Evolutionary conservation across 64 coral and sea anemone species (phyloP).

Genomic region (Astreopora myriophthalma): DNA sequence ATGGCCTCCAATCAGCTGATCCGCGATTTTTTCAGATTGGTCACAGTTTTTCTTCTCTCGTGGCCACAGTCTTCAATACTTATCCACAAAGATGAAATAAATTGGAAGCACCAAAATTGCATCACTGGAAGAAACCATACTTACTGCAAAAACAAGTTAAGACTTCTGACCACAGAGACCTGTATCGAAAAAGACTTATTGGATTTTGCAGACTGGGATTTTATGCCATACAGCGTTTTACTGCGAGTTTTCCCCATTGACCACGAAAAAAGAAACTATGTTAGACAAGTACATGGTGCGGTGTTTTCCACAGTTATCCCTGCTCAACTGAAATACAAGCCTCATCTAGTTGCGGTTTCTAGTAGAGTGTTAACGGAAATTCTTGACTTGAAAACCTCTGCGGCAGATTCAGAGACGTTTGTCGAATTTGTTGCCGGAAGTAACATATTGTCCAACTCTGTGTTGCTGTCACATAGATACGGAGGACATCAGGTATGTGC

Average conservation of each 20-base stretch:
- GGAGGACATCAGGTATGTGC: slow-evolving; percentile 91
- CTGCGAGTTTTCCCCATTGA: slow-evolving; percentile 67
- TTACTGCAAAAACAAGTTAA: not conserved
- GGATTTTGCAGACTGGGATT: slow-evolving; percentile 66
- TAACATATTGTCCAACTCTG: slow-evolving; percentile 21
- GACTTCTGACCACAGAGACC: not conserved
- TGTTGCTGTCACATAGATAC: slow-evolving; percentile 76
- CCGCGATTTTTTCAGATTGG: not conserved
- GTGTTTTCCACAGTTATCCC: slow-evolving; percentile 78
- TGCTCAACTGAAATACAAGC: slow-evolving; percentile 42
- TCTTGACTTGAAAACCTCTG: slow-evolving; percentile 53
- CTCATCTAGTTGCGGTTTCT: slow-evolving; percentile 69
- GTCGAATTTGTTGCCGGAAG: slow-evolving; percentile 75
- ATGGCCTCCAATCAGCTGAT: not conserved
- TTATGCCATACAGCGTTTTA: slow-evolving; percentile 49
- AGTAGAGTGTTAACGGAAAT: slow-evolving; percentile 55
- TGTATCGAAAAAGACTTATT: not conserved
- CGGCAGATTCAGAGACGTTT: slow-evolving; percentile 21
- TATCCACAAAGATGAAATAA: not conserved
- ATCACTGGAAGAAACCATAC: not conserved
- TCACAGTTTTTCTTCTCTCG: not conserved
- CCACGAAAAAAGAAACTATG: slow-evolving; percentile 65
- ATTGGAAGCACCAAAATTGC: not conserved
- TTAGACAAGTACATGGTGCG: slow-evolving; percentile 69
- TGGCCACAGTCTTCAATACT: not conserved